phyloP scores from a whole-genome alignment of 2,113 vertebrate species.

The Balaeniceps rex region DNA sequence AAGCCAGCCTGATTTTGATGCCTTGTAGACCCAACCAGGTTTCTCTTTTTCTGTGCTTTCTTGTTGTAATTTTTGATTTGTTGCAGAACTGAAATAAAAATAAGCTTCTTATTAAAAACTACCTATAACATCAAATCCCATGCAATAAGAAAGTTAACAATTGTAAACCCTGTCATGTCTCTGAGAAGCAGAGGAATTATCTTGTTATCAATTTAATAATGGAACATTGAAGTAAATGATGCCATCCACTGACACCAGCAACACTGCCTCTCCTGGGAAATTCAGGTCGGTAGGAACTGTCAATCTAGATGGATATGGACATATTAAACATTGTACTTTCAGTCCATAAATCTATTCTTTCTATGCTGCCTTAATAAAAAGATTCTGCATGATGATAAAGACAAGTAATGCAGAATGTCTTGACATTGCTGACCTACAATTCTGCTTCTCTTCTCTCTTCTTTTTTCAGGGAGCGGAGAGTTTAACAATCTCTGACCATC shows the following conservation, averaged over 20 bases:
- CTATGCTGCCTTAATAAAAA: slow-evolving; percentile 76
- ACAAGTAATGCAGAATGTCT: slow-evolving; percentile 71
- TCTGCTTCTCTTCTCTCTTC: slow-evolving; percentile 16
- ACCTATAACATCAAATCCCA: slow-evolving; percentile 74
- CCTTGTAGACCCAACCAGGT: not conserved
- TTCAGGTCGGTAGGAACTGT: slow-evolving; percentile 84
- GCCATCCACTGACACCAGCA: slow-evolving; percentile 82
- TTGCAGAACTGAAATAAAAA: slow-evolving; percentile 69
- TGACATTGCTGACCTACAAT: slow-evolving; percentile 74
- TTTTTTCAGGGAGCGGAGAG: not conserved
- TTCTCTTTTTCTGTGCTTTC: slow-evolving; percentile 41
- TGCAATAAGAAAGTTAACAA: slow-evolving; percentile 78
- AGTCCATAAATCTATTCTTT: slow-evolving; percentile 75
- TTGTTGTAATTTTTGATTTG: slow-evolving; percentile 47
- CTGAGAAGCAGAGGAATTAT: slow-evolving; percentile 81
- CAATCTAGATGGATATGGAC: slow-evolving; percentile 80
- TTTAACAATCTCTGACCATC: slow-evolving; percentile 45
- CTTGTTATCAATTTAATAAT: slow-evolving; percentile 93
- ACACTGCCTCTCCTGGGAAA: slow-evolving; percentile 88
- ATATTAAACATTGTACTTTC: slow-evolving; percentile 79
- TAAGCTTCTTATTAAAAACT: slow-evolving; percentile 76
- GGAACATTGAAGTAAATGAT: slow-evolving; percentile 83
- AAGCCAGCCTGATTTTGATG: not conserved
- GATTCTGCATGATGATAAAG: slow-evolving; percentile 82
- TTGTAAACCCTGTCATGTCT: slow-evolving; percentile 79